Evolutionary conservation across 2,888 invertebrate genomes (phyloP).

Genomic region (Junonia oenone): DNA sequence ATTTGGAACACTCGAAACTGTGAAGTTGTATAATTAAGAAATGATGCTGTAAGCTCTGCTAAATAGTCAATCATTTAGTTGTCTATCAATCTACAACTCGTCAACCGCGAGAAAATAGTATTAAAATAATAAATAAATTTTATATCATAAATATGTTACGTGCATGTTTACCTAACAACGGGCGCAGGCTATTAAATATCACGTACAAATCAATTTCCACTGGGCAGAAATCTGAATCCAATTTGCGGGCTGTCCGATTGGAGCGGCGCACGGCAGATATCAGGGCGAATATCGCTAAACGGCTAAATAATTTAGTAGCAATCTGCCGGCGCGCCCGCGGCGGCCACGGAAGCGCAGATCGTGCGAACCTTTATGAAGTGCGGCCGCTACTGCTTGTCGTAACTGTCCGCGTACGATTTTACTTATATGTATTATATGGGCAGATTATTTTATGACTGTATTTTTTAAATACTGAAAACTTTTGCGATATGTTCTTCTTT

Average conservation of each 20-base stretch:
- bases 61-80: no score
- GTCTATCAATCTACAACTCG: no score
- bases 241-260: constrained; percentile 76
- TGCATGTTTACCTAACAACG: constrained; percentile 43
- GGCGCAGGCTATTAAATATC: constrained; percentile 65
- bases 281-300: constrained; percentile 75
- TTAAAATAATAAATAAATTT: no score
- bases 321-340: constrained; percentile 50
- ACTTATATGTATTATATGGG: neutral
- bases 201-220: constrained; percentile 74
- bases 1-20: no score
- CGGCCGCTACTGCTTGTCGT: neutral
- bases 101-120: no score
- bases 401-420: neutral
- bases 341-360: constrained; percentile 39
- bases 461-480: no score
- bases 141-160: constrained; percentile 14
- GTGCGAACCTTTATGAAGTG: constrained; percentile 24
- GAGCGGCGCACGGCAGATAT: constrained; percentile 57
- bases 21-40: no score
- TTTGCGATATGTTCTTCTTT: no score
- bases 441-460: no score
- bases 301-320: constrained; percentile 78
- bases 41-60: neutral
- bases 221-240: constrained; percentile 76